phyloP scores from a whole-genome alignment of 2,113 vertebrate species.

The Oncorhynchus kisutch region DNA sequence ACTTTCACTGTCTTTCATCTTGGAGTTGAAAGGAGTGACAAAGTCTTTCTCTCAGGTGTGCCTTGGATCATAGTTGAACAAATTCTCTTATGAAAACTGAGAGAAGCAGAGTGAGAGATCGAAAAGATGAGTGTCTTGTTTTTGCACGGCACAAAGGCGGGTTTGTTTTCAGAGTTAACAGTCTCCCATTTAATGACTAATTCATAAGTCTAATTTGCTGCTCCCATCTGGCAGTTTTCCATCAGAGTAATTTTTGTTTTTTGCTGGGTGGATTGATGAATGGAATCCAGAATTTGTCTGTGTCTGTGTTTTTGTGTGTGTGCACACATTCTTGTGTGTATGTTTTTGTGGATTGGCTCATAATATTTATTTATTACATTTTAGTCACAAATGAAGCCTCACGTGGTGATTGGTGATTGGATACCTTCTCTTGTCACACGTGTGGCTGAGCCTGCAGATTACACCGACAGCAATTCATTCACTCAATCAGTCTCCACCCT shows the following conservation, averaged over 20 bases:
- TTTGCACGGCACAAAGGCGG: background rate
- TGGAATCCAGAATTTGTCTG: constrained; percentile 11
- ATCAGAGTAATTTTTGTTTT: constrained; percentile 21
- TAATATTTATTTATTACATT: constrained; percentile 28
- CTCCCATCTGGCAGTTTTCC: constrained; percentile 25
- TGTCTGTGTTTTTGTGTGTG: constrained; percentile 20
- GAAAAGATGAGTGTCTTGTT: constrained; percentile 2
- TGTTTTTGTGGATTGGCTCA: constrained; percentile 17
- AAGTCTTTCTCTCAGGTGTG: constrained; percentile 26
- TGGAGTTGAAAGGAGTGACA: constrained; percentile 19
- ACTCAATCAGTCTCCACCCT: constrained; percentile 54
- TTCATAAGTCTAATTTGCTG: constrained; percentile 25
- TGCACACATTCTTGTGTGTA: background rate
- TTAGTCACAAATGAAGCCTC: constrained; percentile 28
- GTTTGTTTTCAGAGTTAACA: constrained; percentile 25
- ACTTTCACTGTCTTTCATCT: constrained; percentile 22
- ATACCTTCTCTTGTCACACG: constrained; percentile 32
- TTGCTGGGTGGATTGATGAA: constrained; percentile 1
- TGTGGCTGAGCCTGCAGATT: constrained; percentile 49
- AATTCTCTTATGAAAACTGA: constrained; percentile 24
- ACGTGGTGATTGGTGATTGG: constrained; percentile 2
- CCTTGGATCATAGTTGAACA: constrained; percentile 15
- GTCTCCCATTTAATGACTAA: constrained; percentile 12
- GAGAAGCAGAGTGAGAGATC: constrained; percentile 11
- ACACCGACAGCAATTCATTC: constrained; percentile 48